A percentile compares a stretch with the other conserved stretches of the same genome.
Conservation (phyloP, 2,888 invertebrate genomes). For the Danaus chrysippus region DNA sequence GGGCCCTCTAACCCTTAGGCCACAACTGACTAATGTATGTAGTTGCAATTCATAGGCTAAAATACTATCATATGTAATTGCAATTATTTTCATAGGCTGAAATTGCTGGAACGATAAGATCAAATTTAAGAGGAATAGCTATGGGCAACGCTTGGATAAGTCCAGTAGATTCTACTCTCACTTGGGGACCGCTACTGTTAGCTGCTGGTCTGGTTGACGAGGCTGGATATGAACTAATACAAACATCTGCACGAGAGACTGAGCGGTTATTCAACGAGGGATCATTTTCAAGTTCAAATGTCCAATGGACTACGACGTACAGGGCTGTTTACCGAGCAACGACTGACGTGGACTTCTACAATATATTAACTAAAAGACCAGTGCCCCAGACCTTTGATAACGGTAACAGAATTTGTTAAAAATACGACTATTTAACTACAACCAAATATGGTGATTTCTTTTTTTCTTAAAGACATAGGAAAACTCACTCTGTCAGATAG, state of each 20-base stretch:
- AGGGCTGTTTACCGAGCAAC: conserved; percentile 80
- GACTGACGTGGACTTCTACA: conserved; percentile 87
- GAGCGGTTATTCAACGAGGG: conserved; percentile 78
- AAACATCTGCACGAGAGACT: conserved; percentile 76
- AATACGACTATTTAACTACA: too few relatives aligned
- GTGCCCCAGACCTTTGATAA: conserved; percentile 20
- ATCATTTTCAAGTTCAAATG: conserved; percentile 80
- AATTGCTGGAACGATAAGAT: conserved; percentile 77
- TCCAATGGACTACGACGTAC: conserved; percentile 83
- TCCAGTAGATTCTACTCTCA: conserved; percentile 89
- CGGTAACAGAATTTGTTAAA: conserved; percentile 10
- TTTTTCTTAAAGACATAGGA: too few relatives aligned
- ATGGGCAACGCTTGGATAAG: conserved; percentile 95
- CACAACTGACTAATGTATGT: too few relatives aligned
- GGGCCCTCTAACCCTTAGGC: too few relatives aligned
- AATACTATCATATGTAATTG: conserved; percentile 5
- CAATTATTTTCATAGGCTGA: conserved; percentile 77
- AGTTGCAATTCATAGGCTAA: too few relatives aligned
- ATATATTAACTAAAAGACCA: conserved; percentile 82
- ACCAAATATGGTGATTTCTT: too few relatives aligned
- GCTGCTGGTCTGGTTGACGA: conserved; percentile 86
- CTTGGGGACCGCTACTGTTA: conserved; percentile 90
- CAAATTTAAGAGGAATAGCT: conserved; percentile 87
- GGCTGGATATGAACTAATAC: conserved; percentile 80
- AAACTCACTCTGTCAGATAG: conserved; percentile 47